Percentiles rank a stretch among this genome's conserved stretches.
These are phyloP conservation scores for Paelopatides confundens DNA, from an alignment of 53 echinoderm and acorn worm species.

Conservation along the genomic window DNA sequence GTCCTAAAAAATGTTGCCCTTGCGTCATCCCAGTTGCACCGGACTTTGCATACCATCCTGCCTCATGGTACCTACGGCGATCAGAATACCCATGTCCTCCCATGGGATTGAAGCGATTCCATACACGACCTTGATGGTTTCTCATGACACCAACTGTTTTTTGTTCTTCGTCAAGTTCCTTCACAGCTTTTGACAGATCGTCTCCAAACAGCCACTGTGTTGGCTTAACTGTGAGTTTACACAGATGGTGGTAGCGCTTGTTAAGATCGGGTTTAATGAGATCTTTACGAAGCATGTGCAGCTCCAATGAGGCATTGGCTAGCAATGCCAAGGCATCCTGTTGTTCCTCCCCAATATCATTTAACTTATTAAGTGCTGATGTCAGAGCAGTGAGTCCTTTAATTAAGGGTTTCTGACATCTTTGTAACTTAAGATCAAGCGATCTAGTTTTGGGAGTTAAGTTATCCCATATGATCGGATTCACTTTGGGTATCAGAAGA, in stretches of 20 bases:
- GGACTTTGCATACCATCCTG: not conserved
- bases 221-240: slow-evolving; percentile 22
- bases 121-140: slow-evolving; percentile 9
- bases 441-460: not conserved
- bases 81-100: too few relatives aligned
- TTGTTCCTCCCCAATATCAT: slow-evolving; percentile 18
- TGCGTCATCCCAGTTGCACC: not conserved
- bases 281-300: slow-evolving; percentile 38
- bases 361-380: not conserved
- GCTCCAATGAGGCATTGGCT: slow-evolving; percentile 22
- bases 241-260: slow-evolving; percentile 27
- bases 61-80: not conserved
- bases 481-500: slow-evolving; percentile 19
- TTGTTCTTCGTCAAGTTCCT: slow-evolving; percentile 53
- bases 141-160: slow-evolving; percentile 50
- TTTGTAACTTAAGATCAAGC: not conserved
- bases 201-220: slow-evolving; percentile 56
- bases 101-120: not conserved
- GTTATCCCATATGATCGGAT: too few relatives aligned
- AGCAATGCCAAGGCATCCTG: slow-evolving; percentile 55
- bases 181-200: slow-evolving; percentile 40
- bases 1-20: not conserved
- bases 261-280: slow-evolving; percentile 56
- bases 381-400: slow-evolving; percentile 49
- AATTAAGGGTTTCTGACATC: slow-evolving; percentile 18